Evolutionary conservation across 2,113 vertebrate genomes (phyloP).

Genomic region (Cercopithecus mona): DNA sequence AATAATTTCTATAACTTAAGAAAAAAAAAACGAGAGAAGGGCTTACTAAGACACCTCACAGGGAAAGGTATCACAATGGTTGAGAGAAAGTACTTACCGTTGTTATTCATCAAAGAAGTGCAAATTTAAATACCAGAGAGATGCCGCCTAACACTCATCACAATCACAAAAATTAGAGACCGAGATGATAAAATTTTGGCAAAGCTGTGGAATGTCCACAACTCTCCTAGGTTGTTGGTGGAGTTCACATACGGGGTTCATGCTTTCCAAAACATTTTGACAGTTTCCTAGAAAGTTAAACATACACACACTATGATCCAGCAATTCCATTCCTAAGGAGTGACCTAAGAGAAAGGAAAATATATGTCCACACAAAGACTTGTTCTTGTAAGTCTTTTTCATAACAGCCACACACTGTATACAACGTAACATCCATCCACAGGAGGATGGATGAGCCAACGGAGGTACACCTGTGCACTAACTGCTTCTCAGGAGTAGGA

Average conservation of each 20-base stretch:
- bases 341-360: not conserved
- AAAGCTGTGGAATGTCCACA: rapidly evolving
- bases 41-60: not conserved
- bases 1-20: too few species aligned
- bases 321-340: not conserved
- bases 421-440: not conserved
- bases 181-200: not conserved
- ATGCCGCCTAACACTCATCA: not conserved
- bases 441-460: not conserved
- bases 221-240: not conserved
- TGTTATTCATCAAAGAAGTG: too few species aligned
- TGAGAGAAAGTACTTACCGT: not conserved
- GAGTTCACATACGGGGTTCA: not conserved
- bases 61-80: not conserved
- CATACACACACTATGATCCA: too few species aligned
- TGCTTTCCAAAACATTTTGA: not conserved
- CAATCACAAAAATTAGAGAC: not conserved
- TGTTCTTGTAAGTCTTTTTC: not conserved
- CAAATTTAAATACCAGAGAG: not conserved
- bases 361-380: too few species aligned
- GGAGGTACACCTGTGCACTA: too few species aligned
- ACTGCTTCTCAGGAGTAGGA: rapidly evolving
- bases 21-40: not conserved
- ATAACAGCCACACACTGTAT: not conserved
- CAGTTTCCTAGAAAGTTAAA: not conserved